These are phyloP conservation scores for Opisthograptis luteolata DNA, from an alignment of 2,888 invertebrate species.

Conservation along the genomic window DNA sequence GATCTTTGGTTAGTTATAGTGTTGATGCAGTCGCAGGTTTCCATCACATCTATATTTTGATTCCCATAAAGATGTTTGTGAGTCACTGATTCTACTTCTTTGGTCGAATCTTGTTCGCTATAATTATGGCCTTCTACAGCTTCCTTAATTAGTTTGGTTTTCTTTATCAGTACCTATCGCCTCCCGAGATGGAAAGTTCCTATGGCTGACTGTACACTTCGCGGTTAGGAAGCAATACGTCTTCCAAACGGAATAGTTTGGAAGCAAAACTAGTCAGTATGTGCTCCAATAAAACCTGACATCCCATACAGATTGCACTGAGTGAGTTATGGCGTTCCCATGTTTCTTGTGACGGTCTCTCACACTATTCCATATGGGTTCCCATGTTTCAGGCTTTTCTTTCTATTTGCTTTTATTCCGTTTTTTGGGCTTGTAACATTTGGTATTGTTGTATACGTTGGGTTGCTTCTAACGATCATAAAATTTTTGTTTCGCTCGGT, in stretches of 20 bases:
- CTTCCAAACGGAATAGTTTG: slow-evolving; percentile 29
- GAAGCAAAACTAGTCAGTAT: slow-evolving; percentile 34
- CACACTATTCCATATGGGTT: slow-evolving; percentile 31
- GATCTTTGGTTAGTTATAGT: no score
- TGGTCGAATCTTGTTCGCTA: no score
- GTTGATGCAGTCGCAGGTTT: no score
- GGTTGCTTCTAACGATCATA: slow-evolving; percentile 8
- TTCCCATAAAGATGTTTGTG: no score
- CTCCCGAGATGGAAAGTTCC: no score
- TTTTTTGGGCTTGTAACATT: slow-evolving; percentile 24
- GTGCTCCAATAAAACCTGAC: slow-evolving; percentile 46
- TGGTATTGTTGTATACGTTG: slow-evolving; percentile 7
- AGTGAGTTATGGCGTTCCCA: slow-evolving; percentile 46
- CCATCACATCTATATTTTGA: no score
- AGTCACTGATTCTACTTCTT: no score
- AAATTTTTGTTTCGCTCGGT: slow-evolving; percentile 5
- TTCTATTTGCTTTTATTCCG: slow-evolving; percentile 42
- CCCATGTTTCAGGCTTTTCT: slow-evolving; percentile 28
- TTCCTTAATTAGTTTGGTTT: no score
- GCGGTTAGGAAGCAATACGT: slow-evolving; percentile 5
- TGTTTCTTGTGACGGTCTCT: slow-evolving; percentile 43
- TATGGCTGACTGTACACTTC: no score
- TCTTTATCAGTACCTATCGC: no score
- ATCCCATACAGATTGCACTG: slow-evolving; percentile 41
- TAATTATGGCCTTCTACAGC: no score